A percentile compares a stretch with the other conserved stretches of the same genome.
phyloP scores from a whole-genome alignment of 2,797 vertebrate genomes.

The Spinus olivaceus region DNA sequence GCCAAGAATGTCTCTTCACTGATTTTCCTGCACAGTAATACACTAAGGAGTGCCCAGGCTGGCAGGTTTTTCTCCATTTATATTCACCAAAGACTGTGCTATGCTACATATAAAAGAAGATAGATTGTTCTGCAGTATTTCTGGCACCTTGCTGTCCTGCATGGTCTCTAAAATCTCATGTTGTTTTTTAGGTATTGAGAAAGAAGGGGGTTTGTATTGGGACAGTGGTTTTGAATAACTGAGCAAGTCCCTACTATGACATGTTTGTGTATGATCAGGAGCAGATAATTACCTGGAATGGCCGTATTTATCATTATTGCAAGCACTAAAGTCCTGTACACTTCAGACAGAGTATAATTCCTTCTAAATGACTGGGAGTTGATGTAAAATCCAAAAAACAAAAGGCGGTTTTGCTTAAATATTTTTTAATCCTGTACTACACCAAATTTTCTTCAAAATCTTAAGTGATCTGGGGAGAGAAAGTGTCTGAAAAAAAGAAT shows the following conservation, averaged over 20 bases:
- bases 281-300: background rate
- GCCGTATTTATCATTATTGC: background rate
- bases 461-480: background rate
- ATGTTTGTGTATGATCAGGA: background rate
- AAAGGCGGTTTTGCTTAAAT: background rate
- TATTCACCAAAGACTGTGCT: background rate
- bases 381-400: background rate
- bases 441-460: background rate
- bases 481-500: background rate
- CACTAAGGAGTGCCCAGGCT: background rate
- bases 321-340: background rate
- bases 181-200: background rate
- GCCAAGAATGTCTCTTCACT: background rate
- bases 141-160: background rate
- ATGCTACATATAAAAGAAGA: background rate
- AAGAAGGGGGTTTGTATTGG: background rate
- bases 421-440: background rate
- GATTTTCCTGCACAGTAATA: background rate
- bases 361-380: background rate
- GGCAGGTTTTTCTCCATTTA: background rate
- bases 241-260: rapidly evolving
- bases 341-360: background rate
- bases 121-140: background rate
- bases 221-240: background rate
- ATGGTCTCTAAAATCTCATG: background rate